These are phyloP conservation scores for Corapipo altera DNA, from an alignment of 2,113 vertebrate genomes.

Conservation along the genomic window DNA sequence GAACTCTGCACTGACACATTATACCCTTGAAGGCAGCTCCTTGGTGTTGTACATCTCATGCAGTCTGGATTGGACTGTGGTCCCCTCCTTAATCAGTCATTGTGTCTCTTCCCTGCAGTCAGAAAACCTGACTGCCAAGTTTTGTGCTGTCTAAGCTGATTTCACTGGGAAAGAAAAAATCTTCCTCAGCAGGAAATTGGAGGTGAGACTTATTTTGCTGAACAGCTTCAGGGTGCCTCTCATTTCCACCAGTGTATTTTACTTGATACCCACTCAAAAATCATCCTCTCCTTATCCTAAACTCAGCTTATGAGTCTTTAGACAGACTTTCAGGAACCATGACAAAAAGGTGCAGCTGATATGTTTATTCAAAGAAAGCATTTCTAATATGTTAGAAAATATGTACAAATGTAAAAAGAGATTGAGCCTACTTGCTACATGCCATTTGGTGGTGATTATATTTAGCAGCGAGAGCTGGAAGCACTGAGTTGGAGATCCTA, in stretches of 20 bases:
- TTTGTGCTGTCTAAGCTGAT: too few species aligned
- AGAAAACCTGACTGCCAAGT: too few species aligned
- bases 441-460: background rate
- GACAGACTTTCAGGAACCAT: background rate
- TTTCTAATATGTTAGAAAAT: background rate
- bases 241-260: background rate
- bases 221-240: background rate
- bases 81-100: too few species aligned
- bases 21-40: background rate
- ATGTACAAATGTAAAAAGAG: background rate
- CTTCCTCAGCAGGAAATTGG: background rate
- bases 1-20: background rate
- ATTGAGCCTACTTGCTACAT: background rate
- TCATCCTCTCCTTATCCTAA: background rate
- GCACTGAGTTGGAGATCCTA: background rate
- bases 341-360: background rate
- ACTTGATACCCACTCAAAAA: fast-evolving
- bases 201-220: background rate
- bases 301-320: background rate
- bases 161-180: background rate
- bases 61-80: too few species aligned
- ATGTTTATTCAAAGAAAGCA: background rate
- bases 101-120: too few species aligned
- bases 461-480: fast-evolving
- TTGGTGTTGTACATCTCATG: too few species aligned